Conservation (phyloP, 1,140 invertebrate genomes). For the Drosophila auraria region DNA sequence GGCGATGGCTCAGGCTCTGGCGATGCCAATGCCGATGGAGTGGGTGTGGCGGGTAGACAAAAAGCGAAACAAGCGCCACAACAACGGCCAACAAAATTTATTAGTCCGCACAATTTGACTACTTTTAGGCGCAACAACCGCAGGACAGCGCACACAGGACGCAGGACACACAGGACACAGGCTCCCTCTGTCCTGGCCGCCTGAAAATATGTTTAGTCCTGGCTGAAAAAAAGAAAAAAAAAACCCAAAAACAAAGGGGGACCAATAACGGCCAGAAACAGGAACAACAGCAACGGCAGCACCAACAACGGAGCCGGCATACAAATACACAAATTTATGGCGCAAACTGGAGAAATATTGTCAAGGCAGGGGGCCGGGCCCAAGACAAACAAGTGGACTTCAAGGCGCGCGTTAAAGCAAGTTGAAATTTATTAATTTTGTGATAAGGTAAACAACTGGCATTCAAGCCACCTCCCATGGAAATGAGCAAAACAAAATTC, state of each 20-base stretch:
- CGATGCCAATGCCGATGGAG: slow-evolving; percentile 1
- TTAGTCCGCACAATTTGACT: slow-evolving; percentile 83
- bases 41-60: slow-evolving; percentile 41
- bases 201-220: slow-evolving; percentile 73
- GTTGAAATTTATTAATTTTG: slow-evolving; percentile 81
- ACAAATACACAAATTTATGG: slow-evolving; percentile 81
- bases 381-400: slow-evolving; percentile 66
- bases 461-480: slow-evolving; percentile 23
- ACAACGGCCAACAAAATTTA: slow-evolving; percentile 81
- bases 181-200: slow-evolving; percentile 57
- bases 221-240: slow-evolving; percentile 48
- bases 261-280: slow-evolving; percentile 49
- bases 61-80: slow-evolving; percentile 73
- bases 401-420: slow-evolving; percentile 68
- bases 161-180: slow-evolving; percentile 50
- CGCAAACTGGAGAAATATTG: slow-evolving; percentile 78
- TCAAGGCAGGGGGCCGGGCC: slow-evolving; percentile 39
- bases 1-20: background rate
- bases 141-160: slow-evolving; percentile 58
- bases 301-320: slow-evolving; percentile 47
- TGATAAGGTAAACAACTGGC: slow-evolving; percentile 78
- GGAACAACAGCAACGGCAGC: slow-evolving; percentile 27
- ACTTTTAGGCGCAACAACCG: slow-evolving; percentile 82
- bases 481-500: slow-evolving; percentile 58
- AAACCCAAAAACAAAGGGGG: slow-evolving; percentile 48